A percentile compares a stretch with the other conserved stretches of the same genome.
phyloP scores from a whole-genome alignment of 1,140 invertebrate genomes.

The Zaprionus camerounensis region DNA sequence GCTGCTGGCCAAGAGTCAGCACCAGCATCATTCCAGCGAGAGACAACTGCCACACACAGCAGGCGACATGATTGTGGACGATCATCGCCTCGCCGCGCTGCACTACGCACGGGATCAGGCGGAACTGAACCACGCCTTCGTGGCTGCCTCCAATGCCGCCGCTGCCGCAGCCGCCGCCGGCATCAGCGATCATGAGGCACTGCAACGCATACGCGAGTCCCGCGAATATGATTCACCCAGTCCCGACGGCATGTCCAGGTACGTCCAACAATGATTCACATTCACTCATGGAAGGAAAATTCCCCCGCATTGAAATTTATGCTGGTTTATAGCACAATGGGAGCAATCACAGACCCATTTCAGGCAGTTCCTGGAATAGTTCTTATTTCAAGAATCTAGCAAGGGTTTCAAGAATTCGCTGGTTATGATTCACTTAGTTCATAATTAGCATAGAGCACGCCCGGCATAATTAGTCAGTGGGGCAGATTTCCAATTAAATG shows the following conservation, averaged over 20 bases:
- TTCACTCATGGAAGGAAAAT: neutral
- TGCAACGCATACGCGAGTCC: constrained; percentile 79
- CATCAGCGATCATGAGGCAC: constrained; percentile 78
- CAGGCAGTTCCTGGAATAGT: neutral
- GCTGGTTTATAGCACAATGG: neutral
- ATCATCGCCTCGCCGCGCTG: constrained; percentile 71
- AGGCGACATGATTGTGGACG: constrained; percentile 57
- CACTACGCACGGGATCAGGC: constrained; percentile 76
- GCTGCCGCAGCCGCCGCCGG: constrained; percentile 65
- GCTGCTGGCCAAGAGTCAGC: constrained; percentile 85
- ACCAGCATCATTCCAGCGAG: constrained; percentile 53
- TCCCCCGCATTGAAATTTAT: neutral
- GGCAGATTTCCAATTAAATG: neutral
- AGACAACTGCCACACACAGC: constrained; percentile 12
- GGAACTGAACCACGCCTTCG: constrained; percentile 70
- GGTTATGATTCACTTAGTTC: too few relatives aligned
- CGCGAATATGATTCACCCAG: constrained; percentile 80
- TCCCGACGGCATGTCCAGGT: constrained; percentile 84
- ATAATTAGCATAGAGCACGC: neutral
- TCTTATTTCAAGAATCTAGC: neutral
- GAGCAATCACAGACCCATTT: neutral
- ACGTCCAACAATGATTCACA: constrained; percentile 17
- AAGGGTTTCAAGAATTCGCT: too few relatives aligned
- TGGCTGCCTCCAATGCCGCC: constrained; percentile 71
- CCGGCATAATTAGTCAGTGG: neutral